These are phyloP conservation scores for Hyla sarda DNA, from an alignment of 2,113 vertebrate genomes.

Conservation along the genomic window DNA sequence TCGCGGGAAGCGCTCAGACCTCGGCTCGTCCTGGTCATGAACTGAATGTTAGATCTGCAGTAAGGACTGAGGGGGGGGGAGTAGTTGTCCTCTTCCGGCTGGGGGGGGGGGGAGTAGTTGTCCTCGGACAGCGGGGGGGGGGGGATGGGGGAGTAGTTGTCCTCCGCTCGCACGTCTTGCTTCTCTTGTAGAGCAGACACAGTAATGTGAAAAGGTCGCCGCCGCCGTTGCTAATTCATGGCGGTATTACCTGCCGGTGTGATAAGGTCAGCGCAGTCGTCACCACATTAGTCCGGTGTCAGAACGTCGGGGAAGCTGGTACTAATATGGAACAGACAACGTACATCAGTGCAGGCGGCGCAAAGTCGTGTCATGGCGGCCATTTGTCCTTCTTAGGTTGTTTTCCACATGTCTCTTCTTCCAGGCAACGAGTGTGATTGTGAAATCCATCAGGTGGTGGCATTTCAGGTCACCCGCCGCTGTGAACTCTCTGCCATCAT, in stretches of 20 bases:
- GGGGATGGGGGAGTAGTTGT: not conserved
- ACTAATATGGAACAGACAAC: not conserved
- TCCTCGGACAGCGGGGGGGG: too few relatives aligned
- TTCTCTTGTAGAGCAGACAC: not conserved
- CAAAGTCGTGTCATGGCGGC: not conserved
- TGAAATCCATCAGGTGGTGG: not conserved
- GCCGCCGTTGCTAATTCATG: not conserved
- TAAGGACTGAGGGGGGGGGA: too few relatives aligned
- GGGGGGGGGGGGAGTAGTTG: too few relatives aligned
- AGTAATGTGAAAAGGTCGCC: not conserved
- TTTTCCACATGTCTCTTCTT: not conserved
- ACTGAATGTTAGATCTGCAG: too few relatives aligned
- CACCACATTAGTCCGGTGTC: not conserved
- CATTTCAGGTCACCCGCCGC: too few relatives aligned
- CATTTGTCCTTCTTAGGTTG: not conserved
- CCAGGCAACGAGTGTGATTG: not conserved
- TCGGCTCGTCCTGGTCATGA: too few relatives aligned
- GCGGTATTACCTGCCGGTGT: not conserved
- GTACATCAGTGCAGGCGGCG: not conserved
- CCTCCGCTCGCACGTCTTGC: not conserved
- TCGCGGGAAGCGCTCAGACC: too few relatives aligned
- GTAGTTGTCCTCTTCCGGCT: too few relatives aligned
- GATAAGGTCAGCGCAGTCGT: conserved; percentile 14
- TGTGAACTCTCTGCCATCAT: too few relatives aligned
- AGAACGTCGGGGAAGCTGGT: not conserved